Conservation (phyloP, 2,113 vertebrate genomes). For the Ascaphus truei region DNA sequence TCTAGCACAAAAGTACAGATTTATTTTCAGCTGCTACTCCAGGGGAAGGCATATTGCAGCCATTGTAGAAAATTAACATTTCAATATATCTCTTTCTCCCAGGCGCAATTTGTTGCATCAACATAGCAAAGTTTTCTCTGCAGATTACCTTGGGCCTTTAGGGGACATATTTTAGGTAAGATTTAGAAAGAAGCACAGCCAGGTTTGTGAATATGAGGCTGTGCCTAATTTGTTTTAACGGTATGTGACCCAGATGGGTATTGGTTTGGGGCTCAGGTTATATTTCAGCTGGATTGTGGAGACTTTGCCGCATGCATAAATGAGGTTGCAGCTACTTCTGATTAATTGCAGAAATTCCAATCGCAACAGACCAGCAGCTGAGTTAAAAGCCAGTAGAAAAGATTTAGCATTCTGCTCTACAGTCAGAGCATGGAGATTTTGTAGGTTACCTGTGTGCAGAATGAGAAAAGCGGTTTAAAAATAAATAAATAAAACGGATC, state of each 20-base stretch:
- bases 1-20: slow-evolving; percentile 18
- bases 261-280: slow-evolving; percentile 27
- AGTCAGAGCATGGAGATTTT: background rate
- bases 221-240: slow-evolving; percentile 33
- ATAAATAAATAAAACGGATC: no score
- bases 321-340: slow-evolving; percentile 25
- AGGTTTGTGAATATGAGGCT: slow-evolving; percentile 28
- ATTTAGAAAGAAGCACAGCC: slow-evolving; percentile 33
- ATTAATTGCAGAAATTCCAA: slow-evolving; percentile 33
- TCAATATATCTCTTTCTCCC: slow-evolving; percentile 34
- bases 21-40: slow-evolving; percentile 16
- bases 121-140: slow-evolving; percentile 34
- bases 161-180: slow-evolving; percentile 30
- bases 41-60: slow-evolving; percentile 26
- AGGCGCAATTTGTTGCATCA: slow-evolving; percentile 36
- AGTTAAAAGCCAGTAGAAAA: slow-evolving; percentile 20
- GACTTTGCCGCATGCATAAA: slow-evolving; percentile 23
- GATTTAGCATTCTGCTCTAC: background rate
- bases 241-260: slow-evolving; percentile 30
- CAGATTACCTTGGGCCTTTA: slow-evolving; percentile 28
- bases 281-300: slow-evolving; percentile 32
- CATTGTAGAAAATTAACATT: slow-evolving; percentile 28
- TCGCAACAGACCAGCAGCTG: slow-evolving; percentile 20
- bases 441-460: background rate
- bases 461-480: background rate